Evolutionary conservation across 1,140 invertebrate species (phyloP).

Genomic region (Acromyrmex echinatior): DNA sequence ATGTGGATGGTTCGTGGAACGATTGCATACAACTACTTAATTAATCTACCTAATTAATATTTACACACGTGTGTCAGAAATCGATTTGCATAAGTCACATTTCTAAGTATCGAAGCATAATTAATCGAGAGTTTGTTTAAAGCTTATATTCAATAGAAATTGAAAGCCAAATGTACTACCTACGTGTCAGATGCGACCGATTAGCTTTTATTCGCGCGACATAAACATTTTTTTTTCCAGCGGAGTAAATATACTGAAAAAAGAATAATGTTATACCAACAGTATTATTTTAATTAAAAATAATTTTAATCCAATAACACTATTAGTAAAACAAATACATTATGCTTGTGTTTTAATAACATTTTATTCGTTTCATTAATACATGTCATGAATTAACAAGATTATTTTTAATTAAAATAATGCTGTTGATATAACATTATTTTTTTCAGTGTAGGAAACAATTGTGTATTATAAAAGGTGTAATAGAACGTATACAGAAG

Average conservation of each 20-base stretch:
- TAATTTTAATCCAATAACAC: too few relatives aligned
- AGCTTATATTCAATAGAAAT: background rate
- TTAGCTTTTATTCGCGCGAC: constrained; percentile 4
- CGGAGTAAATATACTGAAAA: background rate
- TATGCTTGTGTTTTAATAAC: too few relatives aligned
- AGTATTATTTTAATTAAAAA: too few relatives aligned
- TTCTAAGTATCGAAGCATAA: background rate
- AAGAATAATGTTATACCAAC: too few relatives aligned
- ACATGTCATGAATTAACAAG: too few relatives aligned
- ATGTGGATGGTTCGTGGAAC: background rate
- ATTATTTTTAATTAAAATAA: too few relatives aligned
- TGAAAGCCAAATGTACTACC: background rate
- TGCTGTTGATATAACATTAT: too few relatives aligned
- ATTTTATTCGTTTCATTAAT: too few relatives aligned
- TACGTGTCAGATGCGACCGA: background rate
- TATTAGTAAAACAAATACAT: too few relatives aligned
- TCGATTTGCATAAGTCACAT: constrained; percentile 4
- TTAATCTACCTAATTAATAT: constrained; percentile 26
- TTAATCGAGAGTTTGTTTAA: background rate
- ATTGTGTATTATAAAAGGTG: background rate
- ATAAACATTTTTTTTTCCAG: background rate
- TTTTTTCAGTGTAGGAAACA: background rate
- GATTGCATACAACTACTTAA: background rate
- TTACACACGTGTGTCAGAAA: background rate
- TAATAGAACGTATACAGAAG: background rate